Percentiles rank a stretch among this genome's conserved stretches.
Evolutionary conservation across 2,888 invertebrate species (phyloP).

Genomic region (Mythimna vitellina): DNA sequence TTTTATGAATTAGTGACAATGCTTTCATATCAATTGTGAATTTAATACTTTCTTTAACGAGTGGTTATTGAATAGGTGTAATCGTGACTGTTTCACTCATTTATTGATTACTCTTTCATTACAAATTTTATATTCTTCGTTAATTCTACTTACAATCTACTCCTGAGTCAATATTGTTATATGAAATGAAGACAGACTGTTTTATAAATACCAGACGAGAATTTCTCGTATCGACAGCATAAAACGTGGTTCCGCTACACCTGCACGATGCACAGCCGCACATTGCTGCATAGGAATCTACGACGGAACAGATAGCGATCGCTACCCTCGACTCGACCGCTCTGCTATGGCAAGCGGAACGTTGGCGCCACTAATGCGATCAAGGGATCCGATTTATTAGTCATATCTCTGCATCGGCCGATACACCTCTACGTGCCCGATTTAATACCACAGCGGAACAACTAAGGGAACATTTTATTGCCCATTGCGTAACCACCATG

Average conservation of each 20-base stretch:
- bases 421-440: slow-evolving; percentile 82
- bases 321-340: slow-evolving; percentile 63
- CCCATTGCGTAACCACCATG: slow-evolving; percentile 74
- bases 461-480: slow-evolving; percentile 76
- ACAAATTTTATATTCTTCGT: slow-evolving; percentile 24
- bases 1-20: slow-evolving; percentile 80
- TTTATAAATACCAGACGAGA: slow-evolving; percentile 48
- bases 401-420: slow-evolving; percentile 81
- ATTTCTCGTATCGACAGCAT: slow-evolving; percentile 46
- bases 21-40: slow-evolving; percentile 64
- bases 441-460: slow-evolving; percentile 76
- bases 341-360: slow-evolving; percentile 74
- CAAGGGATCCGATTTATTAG: slow-evolving; percentile 84
- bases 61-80: slow-evolving; percentile 46
- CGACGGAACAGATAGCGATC: slow-evolving; percentile 73
- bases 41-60: slow-evolving; percentile 64
- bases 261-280: slow-evolving; percentile 55
- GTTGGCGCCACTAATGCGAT: slow-evolving; percentile 86
- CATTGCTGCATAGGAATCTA: slow-evolving; percentile 58
- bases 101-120: slow-evolving; percentile 49
- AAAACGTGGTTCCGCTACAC: slow-evolving; percentile 57
- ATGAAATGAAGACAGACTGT: slow-evolving; percentile 19
- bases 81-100: slow-evolving; percentile 37
- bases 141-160: slow-evolving; percentile 22
- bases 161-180: slow-evolving; percentile 27